Base-by-base conservation (phyloP, 2,113 vertebrate species). In the Callospermophilus lateralis region DNA sequence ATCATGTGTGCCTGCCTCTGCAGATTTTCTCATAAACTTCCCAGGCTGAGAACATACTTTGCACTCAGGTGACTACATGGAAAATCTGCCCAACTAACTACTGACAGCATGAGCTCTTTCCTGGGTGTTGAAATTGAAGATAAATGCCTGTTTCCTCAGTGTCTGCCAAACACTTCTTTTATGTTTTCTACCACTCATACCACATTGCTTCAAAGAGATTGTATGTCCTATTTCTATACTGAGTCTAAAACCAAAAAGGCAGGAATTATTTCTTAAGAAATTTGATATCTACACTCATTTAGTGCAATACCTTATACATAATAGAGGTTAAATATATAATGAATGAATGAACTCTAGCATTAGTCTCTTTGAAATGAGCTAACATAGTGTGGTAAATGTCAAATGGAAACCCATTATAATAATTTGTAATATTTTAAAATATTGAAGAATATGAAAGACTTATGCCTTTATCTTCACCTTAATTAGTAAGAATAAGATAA, bases 401-500 rank as follows among this genome's bases (percentile, higher is more conserved):
- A 96, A 78, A 34, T 51, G n/a, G 7, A 81, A 92, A 48, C 15
- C 24, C 61, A 63, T 28, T 28, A 15, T 39, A 84, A 88, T 53
- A 89, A 58, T 79, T 37, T 80, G n/a, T 58, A 72, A 61, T 32
- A 45, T 70, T 89, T 96, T 63, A 84, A 68, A 78, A 65, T 78
- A 95, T 32, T 79, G 5, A 8, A 84, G 42, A 74, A 58, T 26
- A 73, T 20, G 65, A 81, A 92, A 72, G 19, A 53, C n/a, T 67
- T 94, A 87, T 74, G 58, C 6, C 68, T 84, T 74, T 88, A 42
- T 42, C 45, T 83, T 78, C 19, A 32, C 22, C 65, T 88, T 55
- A 87, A 80, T 32, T 74, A 4, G 22, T 39, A 28, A 24, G 34
- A 76, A n/a, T 26, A 84, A 30, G 30, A 20, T 39, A 8, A 48